A percentile compares a stretch with the other conserved stretches of the same genome.
These are phyloP conservation scores for Denticeps clupeoides DNA, from an alignment of 2,797 vertebrate species.

Conservation along the genomic window DNA sequence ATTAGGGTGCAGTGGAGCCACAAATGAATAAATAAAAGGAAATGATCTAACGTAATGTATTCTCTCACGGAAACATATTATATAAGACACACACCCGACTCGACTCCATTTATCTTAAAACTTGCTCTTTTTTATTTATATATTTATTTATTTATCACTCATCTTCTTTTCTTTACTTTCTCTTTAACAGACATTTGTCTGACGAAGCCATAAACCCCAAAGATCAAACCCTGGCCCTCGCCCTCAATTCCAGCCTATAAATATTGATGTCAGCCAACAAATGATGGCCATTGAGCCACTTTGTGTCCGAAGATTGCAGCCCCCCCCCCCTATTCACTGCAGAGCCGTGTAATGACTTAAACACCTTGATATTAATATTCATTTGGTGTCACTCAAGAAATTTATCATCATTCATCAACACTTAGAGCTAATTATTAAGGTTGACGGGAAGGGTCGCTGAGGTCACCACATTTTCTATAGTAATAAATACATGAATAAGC, in stretches of 20 bases:
- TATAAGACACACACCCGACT: no score
- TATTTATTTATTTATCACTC: no score
- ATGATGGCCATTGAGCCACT: neutral
- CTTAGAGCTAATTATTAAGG: slow-evolving; percentile 44
- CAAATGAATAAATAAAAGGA: slow-evolving; percentile 68
- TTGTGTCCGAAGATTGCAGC: neutral
- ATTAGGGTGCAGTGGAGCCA: slow-evolving; percentile 68
- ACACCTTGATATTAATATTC: slow-evolving; percentile 38
- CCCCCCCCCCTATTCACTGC: slow-evolving; percentile 38
- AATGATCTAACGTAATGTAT: slow-evolving; percentile 59
- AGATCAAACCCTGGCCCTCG: no score
- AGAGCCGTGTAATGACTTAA: slow-evolving; percentile 51
- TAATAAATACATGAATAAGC: no score
- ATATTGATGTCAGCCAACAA: no score
- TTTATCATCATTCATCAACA: slow-evolving; percentile 42
- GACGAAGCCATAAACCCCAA: no score
- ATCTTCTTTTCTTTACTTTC: no score
- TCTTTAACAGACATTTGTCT: no score
- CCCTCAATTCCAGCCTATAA: no score
- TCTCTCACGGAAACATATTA: slow-evolving; percentile 24
- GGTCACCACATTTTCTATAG: no score
- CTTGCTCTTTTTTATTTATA: no score
- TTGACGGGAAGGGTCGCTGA: slow-evolving; percentile 38
- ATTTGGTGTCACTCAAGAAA: slow-evolving; percentile 25
- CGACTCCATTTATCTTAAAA: no score